Evolutionary conservation across 2,797 vertebrate genomes (phyloP).

Genomic region (Morelia viridis): DNA sequence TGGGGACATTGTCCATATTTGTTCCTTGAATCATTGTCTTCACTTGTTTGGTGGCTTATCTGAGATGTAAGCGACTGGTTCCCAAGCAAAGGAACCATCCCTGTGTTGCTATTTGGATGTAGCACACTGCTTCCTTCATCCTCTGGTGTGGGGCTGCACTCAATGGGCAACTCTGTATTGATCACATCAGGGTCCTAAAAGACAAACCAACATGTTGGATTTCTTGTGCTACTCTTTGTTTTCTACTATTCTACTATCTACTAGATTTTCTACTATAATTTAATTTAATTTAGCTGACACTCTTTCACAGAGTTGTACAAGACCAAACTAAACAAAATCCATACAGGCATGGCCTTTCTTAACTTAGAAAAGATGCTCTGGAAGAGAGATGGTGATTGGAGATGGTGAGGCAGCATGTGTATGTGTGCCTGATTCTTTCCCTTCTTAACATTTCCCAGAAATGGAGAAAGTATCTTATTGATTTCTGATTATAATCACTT

Average conservation of each 20-base stretch:
- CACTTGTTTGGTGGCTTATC: slow-evolving; percentile 56
- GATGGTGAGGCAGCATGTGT: background rate
- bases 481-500: background rate
- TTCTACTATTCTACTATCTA: too few relatives aligned
- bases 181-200: slow-evolving; percentile 90
- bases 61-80: slow-evolving; percentile 73
- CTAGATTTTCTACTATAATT: too few relatives aligned
- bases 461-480: background rate
- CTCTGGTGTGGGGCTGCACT: slow-evolving; percentile 78
- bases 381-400: background rate
- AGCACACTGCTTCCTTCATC: slow-evolving; percentile 76
- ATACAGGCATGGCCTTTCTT: background rate
- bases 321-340: background rate
- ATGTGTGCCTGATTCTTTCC: background rate
- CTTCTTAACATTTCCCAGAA: background rate
- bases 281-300: background rate
- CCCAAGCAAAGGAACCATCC: slow-evolving; percentile 77
- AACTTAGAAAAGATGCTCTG: background rate
- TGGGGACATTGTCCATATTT: slow-evolving; percentile 68
- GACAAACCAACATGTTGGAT: background rate
- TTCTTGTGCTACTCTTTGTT: background rate
- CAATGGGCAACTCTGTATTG: slow-evolving; percentile 84
- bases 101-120: slow-evolving; percentile 77
- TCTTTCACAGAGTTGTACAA: background rate
- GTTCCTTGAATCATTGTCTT: slow-evolving; percentile 54